phyloP scores from a whole-genome alignment of 2,888 invertebrate species.

The Oligia fasciuncula region DNA sequence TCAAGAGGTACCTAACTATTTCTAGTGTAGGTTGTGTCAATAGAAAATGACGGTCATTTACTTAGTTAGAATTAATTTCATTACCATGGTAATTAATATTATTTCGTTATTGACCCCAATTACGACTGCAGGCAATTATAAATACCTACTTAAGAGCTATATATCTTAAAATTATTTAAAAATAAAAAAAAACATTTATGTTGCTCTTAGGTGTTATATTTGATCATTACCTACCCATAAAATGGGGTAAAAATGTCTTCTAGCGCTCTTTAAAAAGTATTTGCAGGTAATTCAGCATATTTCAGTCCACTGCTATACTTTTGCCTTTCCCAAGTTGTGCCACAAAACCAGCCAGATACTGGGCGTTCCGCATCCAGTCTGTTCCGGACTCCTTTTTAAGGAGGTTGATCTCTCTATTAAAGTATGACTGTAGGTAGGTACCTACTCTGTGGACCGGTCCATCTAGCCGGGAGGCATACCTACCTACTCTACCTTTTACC shows the following conservation, averaged over 20 bases:
- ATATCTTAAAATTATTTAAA: no score
- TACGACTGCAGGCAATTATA: slow-evolving; percentile 16
- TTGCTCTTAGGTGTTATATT: neutral
- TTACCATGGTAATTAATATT: slow-evolving; percentile 18
- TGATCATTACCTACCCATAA: slow-evolving; percentile 24
- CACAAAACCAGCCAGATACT: neutral
- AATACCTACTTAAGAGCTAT: no score
- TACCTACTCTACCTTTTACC: neutral
- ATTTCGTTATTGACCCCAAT: slow-evolving; percentile 23
- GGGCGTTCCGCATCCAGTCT: neutral
- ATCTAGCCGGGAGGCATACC: neutral
- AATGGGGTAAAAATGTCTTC: slow-evolving; percentile 5
- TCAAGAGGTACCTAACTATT: no score
- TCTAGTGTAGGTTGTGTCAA: no score
- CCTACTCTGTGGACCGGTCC: neutral
- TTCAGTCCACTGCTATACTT: neutral
- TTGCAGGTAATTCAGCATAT: neutral
- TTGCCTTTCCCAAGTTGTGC: neutral
- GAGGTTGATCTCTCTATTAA: no score
- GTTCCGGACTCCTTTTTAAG: no score
- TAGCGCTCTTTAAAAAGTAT: neutral
- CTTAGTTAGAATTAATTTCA: neutral
- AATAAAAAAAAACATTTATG: no score
- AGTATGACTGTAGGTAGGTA: neutral
- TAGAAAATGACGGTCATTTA: no score